A percentile compares a stretch with the other conserved stretches of the same genome.
Evolutionary conservation across 2,888 invertebrate genomes (phyloP).

Genomic region (Hylaea fasciaria): DNA sequence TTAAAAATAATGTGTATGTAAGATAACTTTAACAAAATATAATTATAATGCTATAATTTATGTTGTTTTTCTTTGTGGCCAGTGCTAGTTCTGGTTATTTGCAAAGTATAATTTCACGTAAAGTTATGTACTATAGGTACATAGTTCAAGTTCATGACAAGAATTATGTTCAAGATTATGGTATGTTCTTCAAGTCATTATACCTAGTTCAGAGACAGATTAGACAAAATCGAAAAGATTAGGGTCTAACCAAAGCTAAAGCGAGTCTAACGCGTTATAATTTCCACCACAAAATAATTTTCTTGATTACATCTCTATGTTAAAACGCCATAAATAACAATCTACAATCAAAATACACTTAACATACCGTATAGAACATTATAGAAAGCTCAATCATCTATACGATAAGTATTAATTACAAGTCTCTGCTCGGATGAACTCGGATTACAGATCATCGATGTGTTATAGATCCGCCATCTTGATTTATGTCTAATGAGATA

Average conservation of each 20-base stretch:
- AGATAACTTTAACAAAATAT: neutral
- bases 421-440: constrained; percentile 40
- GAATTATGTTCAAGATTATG: no score
- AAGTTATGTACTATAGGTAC: no score
- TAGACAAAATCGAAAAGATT: no score
- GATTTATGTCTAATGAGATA: constrained; percentile 24
- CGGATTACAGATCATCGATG: constrained; percentile 43
- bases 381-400: constrained; percentile 34
- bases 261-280: no score
- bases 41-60: no score
- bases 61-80: no score
- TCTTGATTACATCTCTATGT: neutral
- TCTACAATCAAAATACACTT: constrained; percentile 14
- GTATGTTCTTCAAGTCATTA: no score
- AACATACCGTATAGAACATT: constrained; percentile 18
- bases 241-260: no score
- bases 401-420: constrained; percentile 46
- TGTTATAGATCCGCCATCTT: constrained; percentile 40
- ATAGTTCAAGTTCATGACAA: no score
- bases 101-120: no score
- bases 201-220: no score
- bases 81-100: no score
- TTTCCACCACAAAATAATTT: neutral
- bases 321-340: constrained; percentile 1
- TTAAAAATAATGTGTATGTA: neutral